phyloP scores from a whole-genome alignment of 1,140 invertebrate genomes.

The Lasioglossum baleicum region DNA sequence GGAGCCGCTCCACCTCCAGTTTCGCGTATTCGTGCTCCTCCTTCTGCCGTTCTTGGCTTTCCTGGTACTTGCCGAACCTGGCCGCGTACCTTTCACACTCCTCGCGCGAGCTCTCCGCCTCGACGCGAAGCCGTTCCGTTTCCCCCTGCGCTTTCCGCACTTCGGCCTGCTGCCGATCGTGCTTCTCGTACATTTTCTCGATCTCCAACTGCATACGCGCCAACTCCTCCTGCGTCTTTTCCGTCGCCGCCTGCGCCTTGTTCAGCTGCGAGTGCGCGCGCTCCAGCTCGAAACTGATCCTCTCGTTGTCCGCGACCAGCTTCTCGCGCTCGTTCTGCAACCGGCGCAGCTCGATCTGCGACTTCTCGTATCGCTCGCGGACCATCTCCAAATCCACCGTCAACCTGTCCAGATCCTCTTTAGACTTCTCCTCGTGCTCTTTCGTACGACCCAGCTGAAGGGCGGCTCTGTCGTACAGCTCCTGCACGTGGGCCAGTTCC shows the following conservation, averaged over 20 bases:
- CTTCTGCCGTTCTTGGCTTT: slow-evolving; percentile 86
- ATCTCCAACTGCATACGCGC: slow-evolving; percentile 91
- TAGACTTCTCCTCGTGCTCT: slow-evolving; percentile 94
- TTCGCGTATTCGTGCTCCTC: slow-evolving; percentile 90
- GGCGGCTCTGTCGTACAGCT: slow-evolving; percentile 92
- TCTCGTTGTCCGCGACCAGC: slow-evolving; percentile 89
- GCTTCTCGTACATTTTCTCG: slow-evolving; percentile 94
- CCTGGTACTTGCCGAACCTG: slow-evolving; percentile 89
- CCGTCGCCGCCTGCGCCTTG: slow-evolving; percentile 90
- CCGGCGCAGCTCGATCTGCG: slow-evolving; percentile 90
- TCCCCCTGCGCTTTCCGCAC: slow-evolving; percentile 90
- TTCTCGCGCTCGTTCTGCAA: slow-evolving; percentile 93
- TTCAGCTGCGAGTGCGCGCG: slow-evolving; percentile 89
- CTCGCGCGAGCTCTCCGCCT: slow-evolving; percentile 86
- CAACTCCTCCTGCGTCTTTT: slow-evolving; percentile 94
- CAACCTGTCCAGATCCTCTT: slow-evolving; percentile 91
- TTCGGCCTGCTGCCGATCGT: slow-evolving; percentile 91
- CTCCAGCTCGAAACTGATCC: slow-evolving; percentile 92
- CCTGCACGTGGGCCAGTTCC: slow-evolving; percentile 89
- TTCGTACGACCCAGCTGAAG: slow-evolving; percentile 91
- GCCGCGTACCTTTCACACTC: slow-evolving; percentile 88
- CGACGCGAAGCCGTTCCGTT: slow-evolving; percentile 84
- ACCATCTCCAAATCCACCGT: slow-evolving; percentile 90
- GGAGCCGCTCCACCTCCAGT: slow-evolving; percentile 90
- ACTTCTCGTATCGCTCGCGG: slow-evolving; percentile 93